These are phyloP conservation scores for Dermatophagoides farinae DNA, from an alignment of 1,140 invertebrate species.

Conservation along the genomic window DNA sequence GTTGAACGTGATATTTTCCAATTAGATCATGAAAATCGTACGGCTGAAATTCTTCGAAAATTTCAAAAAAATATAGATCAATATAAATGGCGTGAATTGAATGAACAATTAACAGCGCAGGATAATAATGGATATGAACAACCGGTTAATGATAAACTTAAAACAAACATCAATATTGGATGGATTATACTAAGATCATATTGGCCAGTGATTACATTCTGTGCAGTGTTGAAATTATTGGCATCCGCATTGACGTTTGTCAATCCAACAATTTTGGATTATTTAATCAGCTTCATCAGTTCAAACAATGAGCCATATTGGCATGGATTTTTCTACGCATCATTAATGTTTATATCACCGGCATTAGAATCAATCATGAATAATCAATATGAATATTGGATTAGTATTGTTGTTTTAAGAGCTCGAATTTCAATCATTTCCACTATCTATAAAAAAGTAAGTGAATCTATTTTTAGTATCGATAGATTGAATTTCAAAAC, in stretches of 20 bases:
- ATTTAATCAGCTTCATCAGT: slow-evolving; percentile 10
- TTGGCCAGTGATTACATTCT: slow-evolving; percentile 59
- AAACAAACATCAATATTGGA: slow-evolving; percentile 19
- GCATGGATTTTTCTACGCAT: slow-evolving; percentile 11
- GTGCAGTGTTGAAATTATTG: slow-evolving; percentile 49
- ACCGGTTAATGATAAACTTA: background rate
- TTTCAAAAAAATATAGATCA: background rate
- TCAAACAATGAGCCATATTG: slow-evolving; percentile 45
- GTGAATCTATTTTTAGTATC: background rate
- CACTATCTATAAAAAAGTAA: slow-evolving; percentile 14
- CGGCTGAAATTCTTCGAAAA: background rate
- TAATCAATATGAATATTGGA: slow-evolving; percentile 10
- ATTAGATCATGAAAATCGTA: background rate
- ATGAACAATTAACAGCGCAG: background rate
- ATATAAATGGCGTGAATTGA: too few relatives aligned
- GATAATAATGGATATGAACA: background rate
- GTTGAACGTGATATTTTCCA: slow-evolving; percentile 6
- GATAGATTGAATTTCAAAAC: background rate
- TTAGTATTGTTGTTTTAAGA: slow-evolving; percentile 2
- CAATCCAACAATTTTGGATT: slow-evolving; percentile 41
- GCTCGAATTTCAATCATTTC: slow-evolving; percentile 11
- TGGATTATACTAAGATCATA: slow-evolving; percentile 38
- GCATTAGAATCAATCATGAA: slow-evolving; percentile 12
- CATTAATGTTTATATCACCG: slow-evolving; percentile 9
- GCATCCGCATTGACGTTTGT: slow-evolving; percentile 70